phyloP scores from a whole-genome alignment of 2,113 vertebrate species.

The Ciconia stormi region DNA sequence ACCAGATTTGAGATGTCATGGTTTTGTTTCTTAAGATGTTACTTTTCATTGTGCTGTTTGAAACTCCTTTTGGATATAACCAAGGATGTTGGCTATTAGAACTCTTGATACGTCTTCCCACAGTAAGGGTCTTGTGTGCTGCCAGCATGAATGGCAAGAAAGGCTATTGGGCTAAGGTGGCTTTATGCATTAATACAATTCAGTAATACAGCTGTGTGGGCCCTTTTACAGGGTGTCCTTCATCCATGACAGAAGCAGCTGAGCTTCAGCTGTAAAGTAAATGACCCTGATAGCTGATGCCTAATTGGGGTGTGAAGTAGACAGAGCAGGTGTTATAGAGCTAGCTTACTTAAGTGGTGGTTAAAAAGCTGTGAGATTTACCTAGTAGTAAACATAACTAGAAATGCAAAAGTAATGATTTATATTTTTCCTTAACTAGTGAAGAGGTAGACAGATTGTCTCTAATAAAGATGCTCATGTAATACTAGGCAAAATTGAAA shows the following conservation, averaged over 20 bases:
- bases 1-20: background rate
- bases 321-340: background rate
- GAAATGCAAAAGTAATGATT: background rate
- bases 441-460: background rate
- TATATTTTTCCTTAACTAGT: background rate
- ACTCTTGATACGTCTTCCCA: background rate
- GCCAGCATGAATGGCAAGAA: background rate
- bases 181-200: background rate
- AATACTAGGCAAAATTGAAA: background rate
- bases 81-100: background rate
- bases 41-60: background rate
- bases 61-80: background rate
- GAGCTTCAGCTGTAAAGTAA: background rate
- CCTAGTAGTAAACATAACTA: background rate
- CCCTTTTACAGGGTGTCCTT: background rate
- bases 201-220: background rate
- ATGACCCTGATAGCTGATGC: background rate
- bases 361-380: background rate
- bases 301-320: background rate
- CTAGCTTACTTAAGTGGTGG: background rate
- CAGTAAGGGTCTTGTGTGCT: background rate
- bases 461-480: background rate
- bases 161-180: background rate
- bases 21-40: background rate
- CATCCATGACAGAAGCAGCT: background rate